Evolutionary conservation across 2,113 vertebrate species (phyloP).

Genomic region (Grantiella picta): DNA sequence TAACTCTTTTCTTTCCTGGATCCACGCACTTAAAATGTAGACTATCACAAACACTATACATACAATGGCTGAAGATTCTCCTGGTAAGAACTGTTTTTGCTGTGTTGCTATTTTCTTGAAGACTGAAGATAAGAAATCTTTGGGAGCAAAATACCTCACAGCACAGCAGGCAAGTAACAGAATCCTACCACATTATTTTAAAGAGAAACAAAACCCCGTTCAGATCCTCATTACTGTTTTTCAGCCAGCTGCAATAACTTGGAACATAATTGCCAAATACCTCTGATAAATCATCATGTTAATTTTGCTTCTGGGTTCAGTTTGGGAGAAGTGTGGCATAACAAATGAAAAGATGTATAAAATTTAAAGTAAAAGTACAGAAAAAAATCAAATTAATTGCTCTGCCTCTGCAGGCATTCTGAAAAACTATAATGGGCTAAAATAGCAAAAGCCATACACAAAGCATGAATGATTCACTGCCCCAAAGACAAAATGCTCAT

Average conservation of each 20-base stretch:
- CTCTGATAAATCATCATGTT: background rate
- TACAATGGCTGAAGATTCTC: background rate
- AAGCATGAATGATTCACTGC: background rate
- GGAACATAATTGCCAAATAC: background rate
- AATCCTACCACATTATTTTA: background rate
- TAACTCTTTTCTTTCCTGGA: background rate
- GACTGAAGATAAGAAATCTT: background rate
- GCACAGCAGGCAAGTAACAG: background rate
- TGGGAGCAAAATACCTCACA: background rate
- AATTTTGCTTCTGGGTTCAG: background rate
- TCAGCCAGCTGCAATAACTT: background rate
- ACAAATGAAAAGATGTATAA: background rate
- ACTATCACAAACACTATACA: background rate
- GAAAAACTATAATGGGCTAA: background rate
- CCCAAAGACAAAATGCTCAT: background rate
- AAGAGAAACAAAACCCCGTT: background rate
- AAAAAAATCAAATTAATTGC: background rate
- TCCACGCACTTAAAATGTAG: background rate
- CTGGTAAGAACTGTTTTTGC: background rate
- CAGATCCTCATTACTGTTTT: background rate
- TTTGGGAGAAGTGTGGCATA: background rate
- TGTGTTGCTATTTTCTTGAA: background rate
- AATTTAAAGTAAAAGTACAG: background rate
- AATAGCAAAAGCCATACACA: background rate
- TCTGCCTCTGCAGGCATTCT: background rate